These are phyloP conservation scores for Drosophila burlai DNA, from an alignment of 1,140 invertebrate genomes.

Conservation along the genomic window DNA sequence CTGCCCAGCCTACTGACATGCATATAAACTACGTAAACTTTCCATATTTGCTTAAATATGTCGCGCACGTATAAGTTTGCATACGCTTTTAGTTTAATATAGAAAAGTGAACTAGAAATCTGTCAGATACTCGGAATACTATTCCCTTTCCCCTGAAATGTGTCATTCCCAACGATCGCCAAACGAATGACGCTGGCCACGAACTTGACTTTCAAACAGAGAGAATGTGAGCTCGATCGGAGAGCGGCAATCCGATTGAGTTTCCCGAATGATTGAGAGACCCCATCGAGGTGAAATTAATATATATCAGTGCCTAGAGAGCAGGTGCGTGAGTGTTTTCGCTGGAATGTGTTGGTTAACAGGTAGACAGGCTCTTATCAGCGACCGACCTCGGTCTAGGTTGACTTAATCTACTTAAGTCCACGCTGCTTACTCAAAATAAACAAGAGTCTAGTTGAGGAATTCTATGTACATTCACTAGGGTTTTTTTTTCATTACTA, in stretches of 20 bases:
- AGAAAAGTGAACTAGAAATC: constrained; percentile 14
- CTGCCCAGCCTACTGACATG: not conserved
- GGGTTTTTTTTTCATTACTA: not conserved
- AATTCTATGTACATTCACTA: not conserved
- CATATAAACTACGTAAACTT: not conserved
- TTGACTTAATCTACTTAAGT: constrained; percentile 36
- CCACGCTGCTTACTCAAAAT: constrained; percentile 16
- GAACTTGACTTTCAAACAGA: constrained; percentile 29
- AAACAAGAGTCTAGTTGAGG: not conserved
- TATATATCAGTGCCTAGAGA: constrained; percentile 14
- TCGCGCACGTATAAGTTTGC: constrained; percentile 8
- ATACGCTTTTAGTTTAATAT: constrained; percentile 10
- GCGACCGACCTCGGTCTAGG: not conserved
- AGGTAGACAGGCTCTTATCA: constrained; percentile 38
- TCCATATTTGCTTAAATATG: constrained; percentile 8
- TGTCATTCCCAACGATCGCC: not conserved
- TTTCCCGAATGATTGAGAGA: constrained; percentile 24
- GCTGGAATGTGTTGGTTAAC: constrained; percentile 13
- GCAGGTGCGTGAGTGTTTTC: not conserved
- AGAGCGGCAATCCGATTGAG: constrained; percentile 7
- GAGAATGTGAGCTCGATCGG: not conserved
- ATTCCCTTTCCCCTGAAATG: not conserved
- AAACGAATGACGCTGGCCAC: constrained; percentile 40
- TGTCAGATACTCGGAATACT: not conserved
- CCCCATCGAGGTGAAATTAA: constrained; percentile 19